Evolutionary conservation across 2,888 invertebrate genomes (phyloP).

Genomic region (Seladonia tumulorum): DNA sequence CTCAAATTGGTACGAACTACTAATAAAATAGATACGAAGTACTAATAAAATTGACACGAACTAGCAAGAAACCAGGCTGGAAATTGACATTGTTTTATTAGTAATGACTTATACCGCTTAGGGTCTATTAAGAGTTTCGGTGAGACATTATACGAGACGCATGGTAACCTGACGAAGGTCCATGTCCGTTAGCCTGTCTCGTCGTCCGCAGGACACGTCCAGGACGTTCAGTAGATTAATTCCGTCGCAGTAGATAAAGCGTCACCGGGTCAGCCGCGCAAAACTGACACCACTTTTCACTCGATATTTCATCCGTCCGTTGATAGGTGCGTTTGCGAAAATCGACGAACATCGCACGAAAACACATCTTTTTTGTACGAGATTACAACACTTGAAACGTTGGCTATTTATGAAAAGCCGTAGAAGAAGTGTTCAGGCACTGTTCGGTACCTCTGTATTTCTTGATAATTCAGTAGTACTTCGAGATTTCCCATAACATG

Average conservation of each 20-base stretch:
- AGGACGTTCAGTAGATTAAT: constrained; percentile 43
- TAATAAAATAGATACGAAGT: too few species aligned
- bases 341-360: not conserved
- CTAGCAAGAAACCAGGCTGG: not conserved
- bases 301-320: constrained; percentile 9
- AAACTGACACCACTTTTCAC: constrained; percentile 20
- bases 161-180: not conserved
- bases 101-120: not conserved
- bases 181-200: not conserved
- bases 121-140: not conserved
- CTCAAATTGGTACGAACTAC: too few species aligned
- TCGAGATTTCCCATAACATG: not conserved
- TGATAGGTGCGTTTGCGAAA: not conserved
- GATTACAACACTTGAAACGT: too few species aligned
- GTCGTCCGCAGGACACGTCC: not conserved
- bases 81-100: not conserved
- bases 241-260: constrained; percentile 16
- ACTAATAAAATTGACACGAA: too few species aligned
- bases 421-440: too few species aligned
- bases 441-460: too few species aligned
- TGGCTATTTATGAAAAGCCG: not conserved
- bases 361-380: not conserved
- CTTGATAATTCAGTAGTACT: not conserved
- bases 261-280: constrained; percentile 3
- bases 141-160: not conserved